These are phyloP conservation scores for Phaethon lepturus DNA, from an alignment of 2,113 vertebrate species.

Conservation along the genomic window DNA sequence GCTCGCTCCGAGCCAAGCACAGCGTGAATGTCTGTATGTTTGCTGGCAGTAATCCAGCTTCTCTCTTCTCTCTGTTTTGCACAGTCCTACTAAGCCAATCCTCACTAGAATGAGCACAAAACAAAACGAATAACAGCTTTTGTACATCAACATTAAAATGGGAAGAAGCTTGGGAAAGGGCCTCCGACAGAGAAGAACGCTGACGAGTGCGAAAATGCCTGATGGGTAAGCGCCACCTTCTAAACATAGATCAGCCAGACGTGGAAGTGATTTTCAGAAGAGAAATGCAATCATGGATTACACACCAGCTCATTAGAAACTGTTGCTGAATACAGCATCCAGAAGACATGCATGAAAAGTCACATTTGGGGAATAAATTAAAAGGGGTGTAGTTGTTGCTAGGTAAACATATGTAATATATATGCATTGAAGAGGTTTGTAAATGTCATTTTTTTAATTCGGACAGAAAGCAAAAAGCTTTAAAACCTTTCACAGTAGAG, in stretches of 20 bases:
- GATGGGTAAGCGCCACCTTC: constrained; percentile 66
- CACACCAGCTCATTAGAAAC: constrained; percentile 80
- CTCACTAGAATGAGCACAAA: constrained; percentile 88
- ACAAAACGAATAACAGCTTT: constrained; percentile 80
- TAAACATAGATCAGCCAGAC: constrained; percentile 70
- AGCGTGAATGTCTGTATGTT: background rate
- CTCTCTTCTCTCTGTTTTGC: constrained; percentile 57
- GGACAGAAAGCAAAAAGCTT: constrained; percentile 73
- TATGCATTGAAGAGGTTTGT: constrained; percentile 74
- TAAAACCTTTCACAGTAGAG: constrained; percentile 74
- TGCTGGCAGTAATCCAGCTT: constrained; percentile 39
- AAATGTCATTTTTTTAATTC: constrained; percentile 79
- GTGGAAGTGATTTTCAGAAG: constrained; percentile 63
- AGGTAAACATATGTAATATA: constrained; percentile 77
- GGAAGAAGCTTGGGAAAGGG: constrained; percentile 69
- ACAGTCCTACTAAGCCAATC: constrained; percentile 85
- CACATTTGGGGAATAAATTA: constrained; percentile 76
- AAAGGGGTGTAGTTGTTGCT: constrained; percentile 70
- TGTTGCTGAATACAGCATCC: constrained; percentile 69
- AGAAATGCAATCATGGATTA: constrained; percentile 70
- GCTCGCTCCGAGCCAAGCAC: background rate
- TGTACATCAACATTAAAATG: constrained; percentile 82
- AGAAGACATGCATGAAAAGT: constrained; percentile 77
- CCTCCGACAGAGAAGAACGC: constrained; percentile 49
- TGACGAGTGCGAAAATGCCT: constrained; percentile 39